Evolutionary conservation across 1,140 invertebrate genomes (phyloP).

Genomic region (Druon quercuslanigerum): DNA sequence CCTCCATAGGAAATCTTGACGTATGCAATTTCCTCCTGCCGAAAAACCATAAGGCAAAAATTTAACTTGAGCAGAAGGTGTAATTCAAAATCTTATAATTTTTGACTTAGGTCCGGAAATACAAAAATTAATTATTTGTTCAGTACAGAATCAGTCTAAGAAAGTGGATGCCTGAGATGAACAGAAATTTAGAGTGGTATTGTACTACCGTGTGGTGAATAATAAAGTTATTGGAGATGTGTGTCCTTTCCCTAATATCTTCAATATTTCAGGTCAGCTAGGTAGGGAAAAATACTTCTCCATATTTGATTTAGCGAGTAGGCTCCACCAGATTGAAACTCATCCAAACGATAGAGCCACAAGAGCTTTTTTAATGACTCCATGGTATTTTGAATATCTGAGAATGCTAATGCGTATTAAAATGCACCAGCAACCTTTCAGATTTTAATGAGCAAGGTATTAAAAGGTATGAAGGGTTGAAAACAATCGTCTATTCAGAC

Average conservation of each 20-base stretch:
- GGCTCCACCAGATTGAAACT: too few species aligned
- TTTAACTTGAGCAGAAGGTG: too few species aligned
- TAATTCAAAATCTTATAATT: too few species aligned
- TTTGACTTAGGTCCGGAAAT: too few species aligned
- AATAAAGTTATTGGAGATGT: slow-evolving; percentile 24
- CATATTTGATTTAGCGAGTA: slow-evolving; percentile 1
- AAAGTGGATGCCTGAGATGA: slow-evolving; percentile 45
- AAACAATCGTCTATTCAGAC: too few species aligned
- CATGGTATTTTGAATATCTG: not conserved
- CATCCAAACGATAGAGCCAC: not conserved
- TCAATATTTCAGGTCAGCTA: not conserved
- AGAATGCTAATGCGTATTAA: not conserved
- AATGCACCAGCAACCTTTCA: too few species aligned
- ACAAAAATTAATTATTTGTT: too few species aligned
- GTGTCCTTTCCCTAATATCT: slow-evolving; percentile 10
- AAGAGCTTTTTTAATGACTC: not conserved
- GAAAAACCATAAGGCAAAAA: too few species aligned
- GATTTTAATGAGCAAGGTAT: too few species aligned
- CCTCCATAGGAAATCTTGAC: slow-evolving; percentile 12
- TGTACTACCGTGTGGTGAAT: slow-evolving; percentile 35
- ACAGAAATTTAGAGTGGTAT: slow-evolving; percentile 51
- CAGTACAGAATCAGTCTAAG: slow-evolving; percentile 55
- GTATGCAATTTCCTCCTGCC: slow-evolving; percentile 1
- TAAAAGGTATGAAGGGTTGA: too few species aligned
- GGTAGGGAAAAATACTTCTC: slow-evolving; percentile 19